These are phyloP conservation scores for Poeciliopsis turrubarensis DNA, from an alignment of 2,113 vertebrate species.

Conservation along the genomic window DNA sequence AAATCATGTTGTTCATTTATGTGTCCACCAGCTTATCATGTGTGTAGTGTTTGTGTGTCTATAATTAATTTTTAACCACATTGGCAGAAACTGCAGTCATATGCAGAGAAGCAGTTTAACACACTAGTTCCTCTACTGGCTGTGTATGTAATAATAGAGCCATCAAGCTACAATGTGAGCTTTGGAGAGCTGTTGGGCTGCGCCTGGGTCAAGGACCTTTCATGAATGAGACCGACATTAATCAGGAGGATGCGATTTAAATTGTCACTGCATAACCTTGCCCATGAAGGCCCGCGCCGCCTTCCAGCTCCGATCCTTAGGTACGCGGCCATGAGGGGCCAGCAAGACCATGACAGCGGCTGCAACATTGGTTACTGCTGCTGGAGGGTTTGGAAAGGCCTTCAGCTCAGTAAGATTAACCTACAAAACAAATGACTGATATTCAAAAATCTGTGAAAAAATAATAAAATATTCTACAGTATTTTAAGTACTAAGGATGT, in stretches of 20 bases:
- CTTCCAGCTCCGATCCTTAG: conserved; percentile 85
- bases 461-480: not conserved
- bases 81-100: conserved; percentile 5
- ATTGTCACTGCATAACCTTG: conserved; percentile 82
- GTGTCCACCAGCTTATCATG: not conserved
- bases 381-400: conserved; percentile 83
- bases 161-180: conserved; percentile 59
- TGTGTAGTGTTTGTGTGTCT: not conserved
- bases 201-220: conserved; percentile 70
- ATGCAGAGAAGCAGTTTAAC: conserved; percentile 19
- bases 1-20: not conserved
- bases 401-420: conserved; percentile 88
- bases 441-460: not conserved
- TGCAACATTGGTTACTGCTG: conserved; percentile 82
- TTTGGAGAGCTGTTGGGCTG: conserved; percentile 40
- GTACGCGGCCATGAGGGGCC: conserved; percentile 76
- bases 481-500: not conserved
- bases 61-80: not conserved
- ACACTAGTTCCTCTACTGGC: conserved; percentile 33
- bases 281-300: conserved; percentile 83
- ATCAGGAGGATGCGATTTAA: conserved; percentile 70
- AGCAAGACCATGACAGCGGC: conserved; percentile 87
- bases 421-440: conserved; percentile 61
- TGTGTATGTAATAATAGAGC: conserved; percentile 67
- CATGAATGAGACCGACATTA: conserved; percentile 74